Conservation (phyloP, 1,140 invertebrate species). For the Cotesia typhae region DNA sequence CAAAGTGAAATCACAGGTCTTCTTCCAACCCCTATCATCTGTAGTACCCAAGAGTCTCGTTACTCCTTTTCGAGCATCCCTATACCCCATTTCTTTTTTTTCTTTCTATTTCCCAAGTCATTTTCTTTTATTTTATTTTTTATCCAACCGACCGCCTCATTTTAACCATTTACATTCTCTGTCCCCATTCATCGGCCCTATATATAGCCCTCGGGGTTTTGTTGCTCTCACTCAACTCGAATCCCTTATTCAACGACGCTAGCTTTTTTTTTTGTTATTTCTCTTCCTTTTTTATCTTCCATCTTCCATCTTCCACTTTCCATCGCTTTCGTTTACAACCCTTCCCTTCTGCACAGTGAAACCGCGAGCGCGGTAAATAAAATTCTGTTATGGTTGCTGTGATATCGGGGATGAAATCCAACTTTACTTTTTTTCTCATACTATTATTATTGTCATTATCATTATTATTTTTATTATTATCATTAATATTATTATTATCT, state of each 20-base stretch:
- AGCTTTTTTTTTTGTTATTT: conserved; percentile 29
- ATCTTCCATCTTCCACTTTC: conserved; percentile 18
- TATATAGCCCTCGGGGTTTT: background rate
- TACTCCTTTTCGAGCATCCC: conserved; percentile 12
- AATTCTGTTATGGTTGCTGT: conserved; percentile 14
- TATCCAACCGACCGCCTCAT: background rate
- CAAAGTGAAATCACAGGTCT: conserved; percentile 15
- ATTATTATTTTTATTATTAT: background rate
- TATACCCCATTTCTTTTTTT: conserved; percentile 31
- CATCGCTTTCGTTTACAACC: conserved; percentile 11
- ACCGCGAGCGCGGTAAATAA: conserved; percentile 13
- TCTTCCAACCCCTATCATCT: conserved; percentile 12
- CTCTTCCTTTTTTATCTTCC: too few species aligned
- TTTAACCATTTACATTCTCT: too few species aligned
- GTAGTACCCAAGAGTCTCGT: background rate
- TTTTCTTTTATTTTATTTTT: conserved; percentile 36
- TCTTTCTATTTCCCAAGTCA: conserved; percentile 9
- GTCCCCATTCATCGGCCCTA: too few species aligned
- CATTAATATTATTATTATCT: background rate
- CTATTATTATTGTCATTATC: background rate
- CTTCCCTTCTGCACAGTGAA: background rate
- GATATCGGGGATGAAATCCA: background rate
- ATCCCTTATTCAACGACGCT: conserved; percentile 30
- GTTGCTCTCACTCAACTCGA: conserved; percentile 1
- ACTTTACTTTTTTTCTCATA: background rate